Base-by-base conservation (phyloP, 1,140 invertebrate genomes). In the Zophobas atratus region DNA sequence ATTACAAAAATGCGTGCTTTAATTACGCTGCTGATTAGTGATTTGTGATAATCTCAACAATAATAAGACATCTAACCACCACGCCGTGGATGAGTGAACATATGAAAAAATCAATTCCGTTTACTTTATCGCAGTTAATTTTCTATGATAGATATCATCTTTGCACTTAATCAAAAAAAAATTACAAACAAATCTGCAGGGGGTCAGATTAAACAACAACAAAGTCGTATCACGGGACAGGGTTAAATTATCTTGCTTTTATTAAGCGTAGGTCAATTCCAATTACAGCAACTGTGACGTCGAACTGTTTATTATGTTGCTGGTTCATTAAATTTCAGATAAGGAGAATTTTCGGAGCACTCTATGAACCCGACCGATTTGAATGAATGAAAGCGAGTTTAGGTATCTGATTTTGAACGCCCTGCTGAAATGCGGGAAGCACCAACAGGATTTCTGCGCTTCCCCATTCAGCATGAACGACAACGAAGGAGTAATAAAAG, bases 31-130 rank as follows among this genome's bases (percentile, higher is more conserved):
- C n/a, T 20, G 20, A 51, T 20, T 67, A 43, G 39, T 38, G 56
- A 60, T 60, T 36, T 20, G 43, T 39, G 35, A 46, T 36, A 67
- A 67, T 67, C 60, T 67, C 33, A 67, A 67, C 60, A 67, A 67
- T 67, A 67, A 67, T 39, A 67, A 6, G 20, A 35, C 3, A 35
- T 4, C 34, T 36, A 20, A 41, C 6, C 53, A 55, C 53, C 53
- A 55, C 53, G 53, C 35, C 35, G 53, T 55, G 53, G 35, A 55
- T 34, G 53, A 1, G 20, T 55, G 53, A 33, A 53, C 51, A 33
- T 3, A 53, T 4, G 4, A 53, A 53, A 53, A 53, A 6, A 55
- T 55, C 20, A 20, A 55, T 55, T 51, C 6, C 53, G 35, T 5
- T 55, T n/a, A 20, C 20, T 20, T 51, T 51, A 55, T 55, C 53